Conservation (phyloP, 92 coral and sea anemone species). For the Virgularia gustaviana region DNA sequence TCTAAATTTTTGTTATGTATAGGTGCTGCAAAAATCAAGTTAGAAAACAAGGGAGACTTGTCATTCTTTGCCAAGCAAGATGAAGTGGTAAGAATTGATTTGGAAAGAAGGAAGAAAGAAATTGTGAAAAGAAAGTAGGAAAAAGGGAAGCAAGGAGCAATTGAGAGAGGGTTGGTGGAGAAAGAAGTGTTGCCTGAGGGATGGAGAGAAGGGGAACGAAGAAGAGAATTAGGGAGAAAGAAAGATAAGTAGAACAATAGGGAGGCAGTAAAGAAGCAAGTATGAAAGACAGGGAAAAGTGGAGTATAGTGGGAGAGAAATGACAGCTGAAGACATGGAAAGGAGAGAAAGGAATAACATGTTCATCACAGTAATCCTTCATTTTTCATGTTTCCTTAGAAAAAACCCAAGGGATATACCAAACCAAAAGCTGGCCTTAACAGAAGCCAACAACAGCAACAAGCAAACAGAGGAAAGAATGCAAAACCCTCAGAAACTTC, state of each 20-base stretch:
- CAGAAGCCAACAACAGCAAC: constrained; percentile 75
- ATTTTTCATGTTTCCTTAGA: constrained; percentile 40
- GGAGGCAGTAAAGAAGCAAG: no score
- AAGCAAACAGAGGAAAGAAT: constrained; percentile 75
- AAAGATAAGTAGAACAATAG: no score
- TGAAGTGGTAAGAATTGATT: constrained; percentile 69
- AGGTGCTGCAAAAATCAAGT: constrained; percentile 88
- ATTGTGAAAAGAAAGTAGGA: background rate
- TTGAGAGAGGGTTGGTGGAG: no score
- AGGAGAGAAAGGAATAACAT: no score
- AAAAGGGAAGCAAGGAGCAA: no score
- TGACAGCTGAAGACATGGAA: no score
- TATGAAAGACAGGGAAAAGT: no score
- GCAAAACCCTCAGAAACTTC: constrained; percentile 71
- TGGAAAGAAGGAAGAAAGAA: background rate
- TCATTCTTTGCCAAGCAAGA: constrained; percentile 99
- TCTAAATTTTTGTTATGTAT: background rate
- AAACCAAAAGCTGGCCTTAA: constrained; percentile 84
- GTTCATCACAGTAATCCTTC: no score
- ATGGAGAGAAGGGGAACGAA: no score
- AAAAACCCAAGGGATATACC: constrained; percentile 90
- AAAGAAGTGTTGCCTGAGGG: no score
- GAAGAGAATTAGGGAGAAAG: no score
- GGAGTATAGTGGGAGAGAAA: no score
- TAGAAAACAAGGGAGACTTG: constrained; percentile 94